These are phyloP conservation scores for Rhaphigaster nebulosa DNA, from an alignment of 2,888 invertebrate genomes.

Conservation along the genomic window DNA sequence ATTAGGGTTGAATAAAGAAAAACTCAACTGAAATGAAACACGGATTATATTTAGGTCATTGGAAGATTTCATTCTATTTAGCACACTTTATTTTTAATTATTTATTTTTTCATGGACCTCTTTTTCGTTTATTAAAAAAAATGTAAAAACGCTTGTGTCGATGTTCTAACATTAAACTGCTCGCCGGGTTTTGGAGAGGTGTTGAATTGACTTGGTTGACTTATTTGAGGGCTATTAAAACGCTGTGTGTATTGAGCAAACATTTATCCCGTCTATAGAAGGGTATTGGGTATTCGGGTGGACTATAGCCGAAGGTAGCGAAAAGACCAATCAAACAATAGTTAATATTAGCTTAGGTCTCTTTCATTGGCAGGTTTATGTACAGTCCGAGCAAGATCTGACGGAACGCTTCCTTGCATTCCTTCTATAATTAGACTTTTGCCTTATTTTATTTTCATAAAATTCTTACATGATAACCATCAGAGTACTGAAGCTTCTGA, in stretches of 20 bases:
- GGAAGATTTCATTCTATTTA: too few relatives aligned
- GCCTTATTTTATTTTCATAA: neutral
- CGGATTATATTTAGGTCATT: too few relatives aligned
- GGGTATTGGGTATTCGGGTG: neutral
- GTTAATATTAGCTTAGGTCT: neutral
- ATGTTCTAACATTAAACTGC: too few relatives aligned
- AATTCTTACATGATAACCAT: too few relatives aligned
- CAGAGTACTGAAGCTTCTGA: too few relatives aligned
- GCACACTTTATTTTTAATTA: too few relatives aligned
- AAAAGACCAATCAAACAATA: neutral
- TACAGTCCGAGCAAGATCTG: neutral
- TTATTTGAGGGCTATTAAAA: neutral
- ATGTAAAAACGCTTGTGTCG: too few relatives aligned
- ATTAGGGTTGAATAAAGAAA: too few relatives aligned
- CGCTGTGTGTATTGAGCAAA: neutral
- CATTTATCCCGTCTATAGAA: neutral
- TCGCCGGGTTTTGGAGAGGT: too few relatives aligned
- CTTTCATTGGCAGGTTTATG: neutral
- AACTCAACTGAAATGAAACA: too few relatives aligned
- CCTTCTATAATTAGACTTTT: neutral
- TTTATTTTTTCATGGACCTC: too few relatives aligned
- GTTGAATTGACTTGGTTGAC: neutral
- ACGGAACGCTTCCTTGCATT: neutral
- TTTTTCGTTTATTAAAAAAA: too few relatives aligned
- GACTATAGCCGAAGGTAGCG: neutral